A percentile compares a stretch with the other conserved stretches of the same genome.
phyloP scores from a whole-genome alignment of 2,888 invertebrate species.

The Drosophila picticornis region DNA sequence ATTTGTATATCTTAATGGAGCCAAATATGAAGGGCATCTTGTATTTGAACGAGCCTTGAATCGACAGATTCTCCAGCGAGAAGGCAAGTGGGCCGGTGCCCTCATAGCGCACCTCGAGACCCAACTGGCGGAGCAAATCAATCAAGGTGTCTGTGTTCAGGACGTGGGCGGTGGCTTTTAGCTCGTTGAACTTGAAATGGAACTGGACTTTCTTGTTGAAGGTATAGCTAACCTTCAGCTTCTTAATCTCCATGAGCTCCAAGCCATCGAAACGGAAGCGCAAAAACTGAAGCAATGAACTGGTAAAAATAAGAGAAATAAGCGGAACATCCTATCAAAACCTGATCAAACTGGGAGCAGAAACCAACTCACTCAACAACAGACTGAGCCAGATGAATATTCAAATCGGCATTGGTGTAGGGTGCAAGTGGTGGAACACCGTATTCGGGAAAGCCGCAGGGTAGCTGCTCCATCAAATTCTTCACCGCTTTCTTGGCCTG shows the following conservation, averaged over 20 bases:
- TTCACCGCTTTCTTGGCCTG: conserved; percentile 76
- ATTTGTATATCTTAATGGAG: conserved; percentile 82
- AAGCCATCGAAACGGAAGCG: conserved; percentile 83
- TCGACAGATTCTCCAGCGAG: conserved; percentile 69
- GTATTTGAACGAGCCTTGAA: conserved; percentile 82
- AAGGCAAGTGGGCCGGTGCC: conserved; percentile 77
- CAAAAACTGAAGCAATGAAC: conserved; percentile 67
- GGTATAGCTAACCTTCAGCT: conserved; percentile 78
- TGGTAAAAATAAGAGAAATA: conserved; percentile 15
- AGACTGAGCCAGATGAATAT: conserved; percentile 66
- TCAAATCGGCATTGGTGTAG: conserved; percentile 79
- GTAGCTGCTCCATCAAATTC: conserved; percentile 72
- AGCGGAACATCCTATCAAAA: not conserved
- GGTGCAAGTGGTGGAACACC: conserved; percentile 83
- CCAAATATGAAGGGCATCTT: conserved; percentile 81
- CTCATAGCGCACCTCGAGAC: conserved; percentile 76
- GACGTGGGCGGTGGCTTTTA: conserved; percentile 68
- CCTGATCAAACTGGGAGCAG: not conserved
- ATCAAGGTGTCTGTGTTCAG: conserved; percentile 71
- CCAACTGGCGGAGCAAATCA: conserved; percentile 68
- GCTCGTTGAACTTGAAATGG: conserved; percentile 66
- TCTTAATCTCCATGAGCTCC: conserved; percentile 73
- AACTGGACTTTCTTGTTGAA: conserved; percentile 79
- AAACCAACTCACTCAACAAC: conserved; percentile 73
- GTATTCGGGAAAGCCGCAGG: conserved; percentile 82